Conservation (phyloP, 2,797 vertebrate species). For the Ptychobarbus kaznakovi region DNA sequence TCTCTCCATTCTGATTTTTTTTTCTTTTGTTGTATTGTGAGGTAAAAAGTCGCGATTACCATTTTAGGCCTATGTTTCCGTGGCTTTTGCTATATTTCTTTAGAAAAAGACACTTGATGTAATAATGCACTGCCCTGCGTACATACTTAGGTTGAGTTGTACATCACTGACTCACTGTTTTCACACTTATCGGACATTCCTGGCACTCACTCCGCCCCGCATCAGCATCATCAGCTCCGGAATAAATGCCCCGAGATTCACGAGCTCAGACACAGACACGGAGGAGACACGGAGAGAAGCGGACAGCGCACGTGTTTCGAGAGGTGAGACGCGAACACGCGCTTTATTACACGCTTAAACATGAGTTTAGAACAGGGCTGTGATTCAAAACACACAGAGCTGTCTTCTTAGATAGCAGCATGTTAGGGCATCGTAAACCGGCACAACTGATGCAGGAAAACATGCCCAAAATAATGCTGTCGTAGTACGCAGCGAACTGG, state of each 20-base stretch:
- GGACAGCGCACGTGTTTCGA: background rate
- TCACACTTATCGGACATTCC: background rate
- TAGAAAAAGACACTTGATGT: background rate
- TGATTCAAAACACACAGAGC: background rate
- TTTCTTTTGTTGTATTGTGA: background rate
- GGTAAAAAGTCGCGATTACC: background rate
- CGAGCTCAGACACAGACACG: background rate
- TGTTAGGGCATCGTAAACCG: background rate
- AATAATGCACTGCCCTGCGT: background rate
- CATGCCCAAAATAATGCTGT: background rate
- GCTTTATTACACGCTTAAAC: background rate
- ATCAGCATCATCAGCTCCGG: background rate
- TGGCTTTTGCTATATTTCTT: background rate
- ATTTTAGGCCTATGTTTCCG: background rate
- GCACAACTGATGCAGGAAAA: background rate
- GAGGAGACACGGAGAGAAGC: background rate
- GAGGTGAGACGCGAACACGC: constrained; percentile 7
- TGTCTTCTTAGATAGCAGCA: no score
- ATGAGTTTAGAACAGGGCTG: background rate
- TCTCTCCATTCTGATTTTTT: background rate
- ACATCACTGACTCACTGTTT: background rate
- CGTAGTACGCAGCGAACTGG: background rate
- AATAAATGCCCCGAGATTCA: background rate
- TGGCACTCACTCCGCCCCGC: constrained; percentile 8
- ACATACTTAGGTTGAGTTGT: background rate